Evolutionary conservation across 2,888 invertebrate genomes (phyloP).

Genomic region (Apamea sordens): DNA sequence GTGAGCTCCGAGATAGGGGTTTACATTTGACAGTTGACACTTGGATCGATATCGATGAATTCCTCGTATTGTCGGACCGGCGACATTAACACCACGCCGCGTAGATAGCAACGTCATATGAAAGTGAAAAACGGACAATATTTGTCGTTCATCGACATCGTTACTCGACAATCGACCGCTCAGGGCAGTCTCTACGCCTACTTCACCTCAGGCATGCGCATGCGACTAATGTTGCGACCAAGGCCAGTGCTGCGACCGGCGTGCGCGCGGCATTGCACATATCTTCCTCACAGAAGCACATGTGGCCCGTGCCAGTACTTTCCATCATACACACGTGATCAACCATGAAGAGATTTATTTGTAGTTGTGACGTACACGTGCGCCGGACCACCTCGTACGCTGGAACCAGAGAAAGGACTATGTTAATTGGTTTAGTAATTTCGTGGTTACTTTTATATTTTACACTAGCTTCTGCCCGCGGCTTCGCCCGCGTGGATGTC

Average conservation of each 20-base stretch:
- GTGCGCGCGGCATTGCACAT: conserved; percentile 93
- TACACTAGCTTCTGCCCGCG: no score
- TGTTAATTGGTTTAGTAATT: background rate
- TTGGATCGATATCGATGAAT: conserved; percentile 56
- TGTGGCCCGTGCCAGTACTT: conserved; percentile 99
- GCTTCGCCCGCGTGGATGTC: no score
- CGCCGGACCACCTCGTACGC: conserved; percentile 97
- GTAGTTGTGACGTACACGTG: conserved; percentile 97
- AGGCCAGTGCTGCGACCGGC: conserved; percentile 74
- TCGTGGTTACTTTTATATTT: background rate
- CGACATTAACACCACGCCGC: conserved; percentile 18
- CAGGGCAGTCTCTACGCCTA: conserved; percentile 78
- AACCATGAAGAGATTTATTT: conserved; percentile 99
- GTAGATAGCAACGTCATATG: conserved; percentile 44
- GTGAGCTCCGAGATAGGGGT: conserved; percentile 45
- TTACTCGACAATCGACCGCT: conserved; percentile 74
- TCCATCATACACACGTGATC: conserved; percentile 99
- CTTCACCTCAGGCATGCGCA: conserved; percentile 89
- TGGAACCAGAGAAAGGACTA: conserved; percentile 81
- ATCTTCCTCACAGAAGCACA: conserved; percentile 99
- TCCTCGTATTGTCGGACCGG: conserved; percentile 54
- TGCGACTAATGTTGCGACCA: conserved; percentile 83
- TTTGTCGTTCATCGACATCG: conserved; percentile 53
- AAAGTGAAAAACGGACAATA: conserved; percentile 62
- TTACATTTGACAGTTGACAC: conserved; percentile 49